phyloP scores from a whole-genome alignment of 2,113 vertebrate species.

The Sceloporus undulatus region DNA sequence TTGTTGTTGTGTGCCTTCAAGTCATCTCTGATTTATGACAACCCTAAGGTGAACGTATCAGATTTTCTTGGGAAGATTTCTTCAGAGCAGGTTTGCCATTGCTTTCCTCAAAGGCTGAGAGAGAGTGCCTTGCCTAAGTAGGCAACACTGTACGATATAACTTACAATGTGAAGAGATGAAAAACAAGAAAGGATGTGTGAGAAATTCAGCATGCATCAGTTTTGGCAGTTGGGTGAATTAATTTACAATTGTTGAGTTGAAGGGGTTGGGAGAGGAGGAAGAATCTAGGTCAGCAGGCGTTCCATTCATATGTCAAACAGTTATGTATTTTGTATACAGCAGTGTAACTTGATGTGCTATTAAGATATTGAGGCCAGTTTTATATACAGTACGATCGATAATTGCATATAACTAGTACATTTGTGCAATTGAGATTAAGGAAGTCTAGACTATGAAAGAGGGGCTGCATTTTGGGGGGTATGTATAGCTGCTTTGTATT shows the following conservation, averaged over 20 bases:
- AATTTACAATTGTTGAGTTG: slow-evolving; percentile 19
- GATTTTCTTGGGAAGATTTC: too few species aligned
- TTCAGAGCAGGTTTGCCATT: too few species aligned
- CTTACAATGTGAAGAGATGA: slow-evolving; percentile 3
- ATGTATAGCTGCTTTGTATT: slow-evolving; percentile 45
- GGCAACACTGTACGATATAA: background rate
- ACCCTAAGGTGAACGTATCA: too few species aligned
- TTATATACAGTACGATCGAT: background rate
- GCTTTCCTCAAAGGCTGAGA: too few species aligned
- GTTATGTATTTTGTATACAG: background rate
- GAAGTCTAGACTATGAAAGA: background rate
- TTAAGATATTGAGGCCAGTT: background rate
- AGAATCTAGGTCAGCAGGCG: slow-evolving; percentile 18
- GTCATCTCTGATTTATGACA: too few species aligned
- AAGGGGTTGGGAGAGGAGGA: background rate
- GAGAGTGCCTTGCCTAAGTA: too few species aligned
- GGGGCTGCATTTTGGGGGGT: slow-evolving; percentile 11
- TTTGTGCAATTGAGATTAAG: background rate
- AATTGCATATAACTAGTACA: background rate
- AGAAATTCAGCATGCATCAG: slow-evolving; percentile 6
- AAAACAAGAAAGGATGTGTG: background rate
- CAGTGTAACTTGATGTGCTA: background rate
- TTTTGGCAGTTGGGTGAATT: slow-evolving; percentile 13
- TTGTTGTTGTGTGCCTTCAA: too few species aligned
- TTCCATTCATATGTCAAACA: slow-evolving; percentile 7